phyloP scores from a whole-genome alignment of 2,113 vertebrate species.

The Orthonyx spaldingii region DNA sequence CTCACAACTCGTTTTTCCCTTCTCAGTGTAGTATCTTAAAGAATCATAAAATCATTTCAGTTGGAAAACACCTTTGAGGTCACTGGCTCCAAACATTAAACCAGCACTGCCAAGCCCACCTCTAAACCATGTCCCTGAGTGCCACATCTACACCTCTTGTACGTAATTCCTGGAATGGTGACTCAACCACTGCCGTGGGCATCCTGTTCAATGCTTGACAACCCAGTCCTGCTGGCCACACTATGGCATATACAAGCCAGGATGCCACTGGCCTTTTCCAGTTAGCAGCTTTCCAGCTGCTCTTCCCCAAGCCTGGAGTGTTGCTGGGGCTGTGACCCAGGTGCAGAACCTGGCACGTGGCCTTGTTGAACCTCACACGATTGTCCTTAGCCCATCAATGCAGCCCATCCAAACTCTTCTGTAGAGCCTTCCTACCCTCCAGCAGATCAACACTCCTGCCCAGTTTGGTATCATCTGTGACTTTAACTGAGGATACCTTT shows the following conservation, averaged over 20 bases:
- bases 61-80: not conserved
- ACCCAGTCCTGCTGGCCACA: not conserved
- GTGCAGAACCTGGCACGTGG: not conserved
- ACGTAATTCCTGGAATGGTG: not conserved
- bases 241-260: not conserved
- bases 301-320: not conserved
- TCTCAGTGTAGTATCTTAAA: not conserved
- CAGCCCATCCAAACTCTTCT: not conserved
- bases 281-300: not conserved
- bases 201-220: not conserved
- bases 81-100: not conserved
- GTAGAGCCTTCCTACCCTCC: not conserved
- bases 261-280: not conserved
- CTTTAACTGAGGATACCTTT: not conserved
- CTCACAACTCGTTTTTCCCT: not conserved
- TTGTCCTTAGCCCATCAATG: not conserved
- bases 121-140: not conserved
- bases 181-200: not conserved
- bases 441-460: not conserved
- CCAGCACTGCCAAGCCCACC: not conserved
- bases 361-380: not conserved
- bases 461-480: not conserved
- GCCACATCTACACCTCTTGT: not conserved
- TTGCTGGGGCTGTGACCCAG: not conserved
- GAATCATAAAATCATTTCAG: not conserved